Conservation (phyloP, 2,888 invertebrate genomes). For the Papilio protenor region DNA sequence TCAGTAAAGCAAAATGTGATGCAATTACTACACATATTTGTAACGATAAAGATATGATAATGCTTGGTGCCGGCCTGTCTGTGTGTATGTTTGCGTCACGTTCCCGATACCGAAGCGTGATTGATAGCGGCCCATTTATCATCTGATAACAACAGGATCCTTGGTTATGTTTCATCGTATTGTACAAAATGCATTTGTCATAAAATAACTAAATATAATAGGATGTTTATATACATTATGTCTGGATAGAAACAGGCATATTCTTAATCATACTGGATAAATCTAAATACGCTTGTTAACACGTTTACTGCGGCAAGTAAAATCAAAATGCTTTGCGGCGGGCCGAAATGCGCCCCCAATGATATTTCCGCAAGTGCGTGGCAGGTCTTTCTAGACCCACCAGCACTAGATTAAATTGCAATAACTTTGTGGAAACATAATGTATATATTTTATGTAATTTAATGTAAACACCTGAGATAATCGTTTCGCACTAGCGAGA, state of each 20-base stretch:
- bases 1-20: constrained; percentile 14
- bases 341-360: no score
- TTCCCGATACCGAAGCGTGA: constrained; percentile 36
- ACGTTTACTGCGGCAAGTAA: neutral
- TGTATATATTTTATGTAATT: no score
- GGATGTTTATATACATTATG: neutral
- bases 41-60: constrained; percentile 42
- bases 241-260: neutral
- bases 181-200: constrained; percentile 15
- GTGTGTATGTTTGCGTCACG: constrained; percentile 48
- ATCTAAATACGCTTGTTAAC: neutral
- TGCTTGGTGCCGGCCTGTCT: constrained; percentile 54
- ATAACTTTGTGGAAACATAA: no score
- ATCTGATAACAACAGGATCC: constrained; percentile 29
- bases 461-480: no score
- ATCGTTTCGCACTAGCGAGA: no score
- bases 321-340: no score
- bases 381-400: no score
- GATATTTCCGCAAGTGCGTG: no score
- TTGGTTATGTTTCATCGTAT: constrained; percentile 7
- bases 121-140: constrained; percentile 40
- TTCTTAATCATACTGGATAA: neutral
- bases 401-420: no score
- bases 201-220: neutral
- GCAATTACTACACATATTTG: constrained; percentile 29